Evolutionary conservation across 2,888 invertebrate genomes (phyloP).

Genomic region (Spisula solida): DNA sequence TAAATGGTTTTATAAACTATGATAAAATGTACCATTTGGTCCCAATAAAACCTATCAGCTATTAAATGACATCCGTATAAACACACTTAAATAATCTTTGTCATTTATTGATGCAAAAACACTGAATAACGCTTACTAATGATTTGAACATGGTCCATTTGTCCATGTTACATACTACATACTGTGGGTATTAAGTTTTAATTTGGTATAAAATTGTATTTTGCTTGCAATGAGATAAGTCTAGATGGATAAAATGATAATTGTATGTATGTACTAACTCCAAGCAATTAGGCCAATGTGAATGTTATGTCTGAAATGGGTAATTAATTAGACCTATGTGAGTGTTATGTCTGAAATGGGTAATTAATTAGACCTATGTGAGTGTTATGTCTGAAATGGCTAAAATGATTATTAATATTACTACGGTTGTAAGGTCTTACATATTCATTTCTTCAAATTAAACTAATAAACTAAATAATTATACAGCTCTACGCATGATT

Average conservation of each 20-base stretch:
- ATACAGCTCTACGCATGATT: too few species aligned
- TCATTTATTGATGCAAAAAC: neutral
- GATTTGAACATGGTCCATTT: conserved; percentile 4
- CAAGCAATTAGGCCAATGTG: neutral
- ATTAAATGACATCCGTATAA: conserved; percentile 5
- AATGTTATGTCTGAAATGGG: too few species aligned
- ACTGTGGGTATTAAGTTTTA: neutral
- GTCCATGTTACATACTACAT: neutral
- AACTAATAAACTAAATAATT: too few species aligned
- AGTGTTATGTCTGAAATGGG: too few species aligned
- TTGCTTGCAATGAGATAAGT: neutral
- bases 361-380: neutral
- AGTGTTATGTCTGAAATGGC: too few species aligned
- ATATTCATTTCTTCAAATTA: too few species aligned
- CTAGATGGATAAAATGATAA: conserved; percentile 1
- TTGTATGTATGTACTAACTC: neutral
- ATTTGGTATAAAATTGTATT: neutral
- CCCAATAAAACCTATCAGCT: neutral
- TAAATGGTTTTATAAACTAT: neutral
- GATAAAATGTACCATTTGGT: conserved; percentile 9
- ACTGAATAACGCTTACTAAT: neutral
- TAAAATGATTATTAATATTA: too few species aligned
- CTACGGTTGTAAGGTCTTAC: too few species aligned
- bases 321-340: neutral
- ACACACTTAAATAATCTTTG: neutral